A percentile compares a stretch with the other conserved stretches of the same genome.
These are phyloP conservation scores for Chelidonichthys spinosus DNA, from an alignment of 2,797 vertebrate species.

Conservation along the genomic window DNA sequence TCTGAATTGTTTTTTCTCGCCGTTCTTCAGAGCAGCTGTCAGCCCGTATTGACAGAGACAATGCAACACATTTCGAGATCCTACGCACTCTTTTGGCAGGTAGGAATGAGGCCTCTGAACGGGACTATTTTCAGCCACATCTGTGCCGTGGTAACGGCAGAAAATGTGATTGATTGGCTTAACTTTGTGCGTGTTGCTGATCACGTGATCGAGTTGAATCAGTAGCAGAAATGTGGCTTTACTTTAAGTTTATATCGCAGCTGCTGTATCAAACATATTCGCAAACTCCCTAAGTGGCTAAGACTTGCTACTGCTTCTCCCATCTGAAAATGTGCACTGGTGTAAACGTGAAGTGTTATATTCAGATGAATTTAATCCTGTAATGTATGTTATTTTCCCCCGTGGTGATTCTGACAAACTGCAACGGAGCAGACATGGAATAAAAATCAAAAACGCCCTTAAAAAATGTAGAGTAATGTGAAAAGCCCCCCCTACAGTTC, in stretches of 20 bases:
- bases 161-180: slow-evolving; percentile 16
- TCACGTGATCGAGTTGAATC: not conserved
- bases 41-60: slow-evolving; percentile 45
- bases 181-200: not conserved
- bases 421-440: slow-evolving; percentile 50
- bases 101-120: slow-evolving; percentile 35
- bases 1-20: slow-evolving; percentile 18
- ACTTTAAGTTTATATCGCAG: not conserved
- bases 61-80: slow-evolving; percentile 37
- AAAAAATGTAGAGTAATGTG: slow-evolving; percentile 47
- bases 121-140: slow-evolving; percentile 39
- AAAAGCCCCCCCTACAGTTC: slow-evolving; percentile 10
- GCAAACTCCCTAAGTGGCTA: slow-evolving; percentile 3
- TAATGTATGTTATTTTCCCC: slow-evolving; percentile 23
- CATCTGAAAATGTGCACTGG: slow-evolving; percentile 47
- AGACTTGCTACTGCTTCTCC: slow-evolving; percentile 42
- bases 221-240: not conserved
- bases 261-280: not conserved
- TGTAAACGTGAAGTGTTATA: slow-evolving; percentile 54
- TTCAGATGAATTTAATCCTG: slow-evolving; percentile 68
- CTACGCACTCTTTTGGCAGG: slow-evolving; percentile 7
- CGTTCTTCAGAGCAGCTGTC: slow-evolving; percentile 47
- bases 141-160: slow-evolving; percentile 7
- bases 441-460: slow-evolving; percentile 50
- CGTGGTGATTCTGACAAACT: slow-evolving; percentile 36